phyloP scores from a whole-genome alignment of 1,140 invertebrate species.

The Zaprionus gabonicus region DNA sequence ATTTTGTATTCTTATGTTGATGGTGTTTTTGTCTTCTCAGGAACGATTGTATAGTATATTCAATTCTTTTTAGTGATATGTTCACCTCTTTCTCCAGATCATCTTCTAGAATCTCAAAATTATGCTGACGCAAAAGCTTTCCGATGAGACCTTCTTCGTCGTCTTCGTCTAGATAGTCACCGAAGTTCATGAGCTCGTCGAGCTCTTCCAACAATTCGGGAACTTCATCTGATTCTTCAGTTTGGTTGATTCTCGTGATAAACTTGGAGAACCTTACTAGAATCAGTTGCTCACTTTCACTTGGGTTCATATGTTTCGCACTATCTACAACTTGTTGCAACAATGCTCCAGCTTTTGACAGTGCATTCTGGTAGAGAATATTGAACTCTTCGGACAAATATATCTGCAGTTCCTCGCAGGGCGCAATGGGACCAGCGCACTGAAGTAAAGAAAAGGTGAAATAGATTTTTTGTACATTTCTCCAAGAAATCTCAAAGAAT shows the following conservation, averaged over 20 bases:
- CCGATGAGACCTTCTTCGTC: slow-evolving; percentile 30
- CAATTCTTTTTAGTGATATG: slow-evolving; percentile 11
- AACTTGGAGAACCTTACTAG: slow-evolving; percentile 23
- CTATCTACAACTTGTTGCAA: slow-evolving; percentile 44
- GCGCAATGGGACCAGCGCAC: slow-evolving; percentile 26
- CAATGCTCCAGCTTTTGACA: slow-evolving; percentile 26
- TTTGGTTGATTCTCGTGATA: slow-evolving; percentile 8
- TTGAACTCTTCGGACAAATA: slow-evolving; percentile 35
- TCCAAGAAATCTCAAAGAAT: too few species aligned
- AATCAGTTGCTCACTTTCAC: slow-evolving; percentile 10
- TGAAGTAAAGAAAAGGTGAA: neutral
- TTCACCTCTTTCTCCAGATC: slow-evolving; percentile 8
- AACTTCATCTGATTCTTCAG: slow-evolving; percentile 39
- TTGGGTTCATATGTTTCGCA: slow-evolving; percentile 22
- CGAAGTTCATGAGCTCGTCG: slow-evolving; percentile 18
- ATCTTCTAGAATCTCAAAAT: slow-evolving; percentile 32
- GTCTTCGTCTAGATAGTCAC: neutral
- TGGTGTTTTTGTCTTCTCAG: neutral
- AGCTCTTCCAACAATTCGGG: slow-evolving; percentile 8
- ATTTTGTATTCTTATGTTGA: neutral
- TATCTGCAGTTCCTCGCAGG: slow-evolving; percentile 27
- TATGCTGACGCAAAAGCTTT: slow-evolving; percentile 30
- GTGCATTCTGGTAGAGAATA: neutral
- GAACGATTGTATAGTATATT: slow-evolving; percentile 1
- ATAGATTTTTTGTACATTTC: neutral